Conservation (phyloP, 2,113 vertebrate species). For the Festucalex cinctus region DNA sequence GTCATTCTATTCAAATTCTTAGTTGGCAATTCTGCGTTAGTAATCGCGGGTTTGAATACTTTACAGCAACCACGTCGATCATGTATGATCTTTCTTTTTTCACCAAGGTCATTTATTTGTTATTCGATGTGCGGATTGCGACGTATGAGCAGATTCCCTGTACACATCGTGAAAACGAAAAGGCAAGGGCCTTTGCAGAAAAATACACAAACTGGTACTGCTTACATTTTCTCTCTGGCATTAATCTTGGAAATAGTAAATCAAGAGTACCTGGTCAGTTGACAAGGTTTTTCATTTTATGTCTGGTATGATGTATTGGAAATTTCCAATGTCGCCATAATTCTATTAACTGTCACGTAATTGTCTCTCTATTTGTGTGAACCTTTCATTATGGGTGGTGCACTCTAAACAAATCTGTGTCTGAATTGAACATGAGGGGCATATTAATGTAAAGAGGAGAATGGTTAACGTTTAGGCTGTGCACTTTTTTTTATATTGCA, state of each 20-base stretch:
- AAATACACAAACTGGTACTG: not conserved
- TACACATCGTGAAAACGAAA: slow-evolving; percentile 14
- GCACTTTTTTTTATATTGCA: slow-evolving; percentile 59
- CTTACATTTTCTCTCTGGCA: not conserved
- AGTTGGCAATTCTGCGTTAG: slow-evolving; percentile 1
- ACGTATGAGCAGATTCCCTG: slow-evolving; percentile 18
- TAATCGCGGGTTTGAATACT: slow-evolving; percentile 23
- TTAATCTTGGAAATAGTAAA: slow-evolving; percentile 2
- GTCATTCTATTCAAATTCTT: slow-evolving; percentile 19
- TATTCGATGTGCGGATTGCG: slow-evolving; percentile 34
- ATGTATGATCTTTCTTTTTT: slow-evolving; percentile 52
- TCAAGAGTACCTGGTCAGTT: slow-evolving; percentile 18
- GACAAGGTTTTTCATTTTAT: slow-evolving; percentile 3
- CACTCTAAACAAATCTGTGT: slow-evolving; percentile 44
- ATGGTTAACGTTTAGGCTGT: slow-evolving; percentile 42
- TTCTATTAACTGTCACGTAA: slow-evolving; percentile 19
- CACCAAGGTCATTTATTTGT: slow-evolving; percentile 71
- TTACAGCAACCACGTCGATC: slow-evolving; percentile 31
- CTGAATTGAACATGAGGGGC: slow-evolving; percentile 63
- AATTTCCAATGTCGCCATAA: slow-evolving; percentile 13
- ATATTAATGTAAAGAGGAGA: slow-evolving; percentile 64
- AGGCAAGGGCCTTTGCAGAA: slow-evolving; percentile 6
- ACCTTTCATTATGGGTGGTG: slow-evolving; percentile 37
- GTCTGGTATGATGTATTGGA: not conserved
- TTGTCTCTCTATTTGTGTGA: slow-evolving; percentile 38